Conservation (phyloP, 2,797 vertebrate genomes). For the Falco concolor region DNA sequence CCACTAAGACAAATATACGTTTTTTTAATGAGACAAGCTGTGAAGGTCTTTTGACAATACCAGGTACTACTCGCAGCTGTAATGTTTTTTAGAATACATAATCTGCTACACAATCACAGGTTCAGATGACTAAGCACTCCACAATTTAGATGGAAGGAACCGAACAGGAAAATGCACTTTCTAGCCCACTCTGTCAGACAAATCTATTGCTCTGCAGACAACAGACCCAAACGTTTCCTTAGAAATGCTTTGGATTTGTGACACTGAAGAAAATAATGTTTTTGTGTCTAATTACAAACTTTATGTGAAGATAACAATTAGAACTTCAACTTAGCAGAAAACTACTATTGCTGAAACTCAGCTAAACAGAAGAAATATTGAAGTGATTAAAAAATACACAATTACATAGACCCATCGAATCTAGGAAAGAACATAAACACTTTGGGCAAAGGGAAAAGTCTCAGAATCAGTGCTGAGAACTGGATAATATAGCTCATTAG, state of each 20-base stretch:
- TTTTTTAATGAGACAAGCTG: neutral
- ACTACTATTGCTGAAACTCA: neutral
- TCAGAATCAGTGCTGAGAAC: neutral
- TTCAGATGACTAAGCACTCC: conserved; percentile 5
- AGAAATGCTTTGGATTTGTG: neutral
- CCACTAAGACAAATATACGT: neutral
- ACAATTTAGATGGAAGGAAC: neutral
- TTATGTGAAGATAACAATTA: neutral
- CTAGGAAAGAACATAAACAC: neutral
- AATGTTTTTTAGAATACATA: conserved; percentile 1
- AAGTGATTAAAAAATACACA: neutral
- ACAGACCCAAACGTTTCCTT: neutral
- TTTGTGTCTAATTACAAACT: neutral
- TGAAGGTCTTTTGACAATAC: neutral
- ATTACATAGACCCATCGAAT: neutral
- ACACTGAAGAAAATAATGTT: neutral
- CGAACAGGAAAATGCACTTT: neutral
- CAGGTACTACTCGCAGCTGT: neutral
- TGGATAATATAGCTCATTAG: neutral
- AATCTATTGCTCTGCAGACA: neutral
- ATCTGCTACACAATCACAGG: neutral
- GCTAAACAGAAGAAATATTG: neutral
- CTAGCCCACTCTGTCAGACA: neutral
- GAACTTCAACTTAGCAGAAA: neutral
- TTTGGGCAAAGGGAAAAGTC: neutral